Evolutionary conservation across 35 echinoderm and acorn worm species (phyloP).

Genomic region (Holothuria glaberrima): DNA sequence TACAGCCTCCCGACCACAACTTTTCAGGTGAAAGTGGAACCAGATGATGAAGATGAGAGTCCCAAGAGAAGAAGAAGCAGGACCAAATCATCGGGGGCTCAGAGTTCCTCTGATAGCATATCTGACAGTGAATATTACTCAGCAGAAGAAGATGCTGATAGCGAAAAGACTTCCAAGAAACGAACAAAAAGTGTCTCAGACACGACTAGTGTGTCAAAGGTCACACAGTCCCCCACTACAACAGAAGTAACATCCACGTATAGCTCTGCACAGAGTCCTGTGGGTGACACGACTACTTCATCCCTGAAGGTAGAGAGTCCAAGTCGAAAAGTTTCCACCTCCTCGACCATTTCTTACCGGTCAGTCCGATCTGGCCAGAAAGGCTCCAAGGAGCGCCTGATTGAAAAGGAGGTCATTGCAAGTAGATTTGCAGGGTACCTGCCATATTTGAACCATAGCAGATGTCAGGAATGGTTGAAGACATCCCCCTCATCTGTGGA

Average conservation of each 20-base stretch:
- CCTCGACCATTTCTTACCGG: constrained; percentile 32
- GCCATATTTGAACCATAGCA: constrained; percentile 46
- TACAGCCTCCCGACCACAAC: constrained; percentile 71
- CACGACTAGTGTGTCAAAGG: constrained; percentile 1
- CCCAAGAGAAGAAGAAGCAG: neutral
- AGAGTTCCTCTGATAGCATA: constrained; percentile 48
- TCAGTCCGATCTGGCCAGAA: neutral
- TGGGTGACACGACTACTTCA: neutral
- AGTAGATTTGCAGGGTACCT: constrained; percentile 16
- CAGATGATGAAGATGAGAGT: neutral
- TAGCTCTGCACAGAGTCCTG: constrained; percentile 48
- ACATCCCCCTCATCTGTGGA: constrained; percentile 27
- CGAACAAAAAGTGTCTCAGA: constrained; percentile 31
- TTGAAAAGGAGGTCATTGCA: neutral
- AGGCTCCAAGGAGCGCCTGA: constrained; percentile 1
- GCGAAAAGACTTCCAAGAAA: neutral
- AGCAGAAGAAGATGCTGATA: constrained; percentile 72
- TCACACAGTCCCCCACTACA: constrained; percentile 10
- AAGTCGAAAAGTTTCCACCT: constrained; percentile 36
- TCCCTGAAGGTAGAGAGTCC: constrained; percentile 47
- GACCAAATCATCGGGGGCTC: neutral
- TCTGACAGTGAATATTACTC: constrained; percentile 95
- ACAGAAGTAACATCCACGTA: constrained; percentile 10
- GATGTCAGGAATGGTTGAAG: constrained; percentile 50
- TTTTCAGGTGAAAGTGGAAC: constrained; percentile 38